phyloP scores from a whole-genome alignment of 2,888 invertebrate genomes.

The Coecobrya sp. region DNA sequence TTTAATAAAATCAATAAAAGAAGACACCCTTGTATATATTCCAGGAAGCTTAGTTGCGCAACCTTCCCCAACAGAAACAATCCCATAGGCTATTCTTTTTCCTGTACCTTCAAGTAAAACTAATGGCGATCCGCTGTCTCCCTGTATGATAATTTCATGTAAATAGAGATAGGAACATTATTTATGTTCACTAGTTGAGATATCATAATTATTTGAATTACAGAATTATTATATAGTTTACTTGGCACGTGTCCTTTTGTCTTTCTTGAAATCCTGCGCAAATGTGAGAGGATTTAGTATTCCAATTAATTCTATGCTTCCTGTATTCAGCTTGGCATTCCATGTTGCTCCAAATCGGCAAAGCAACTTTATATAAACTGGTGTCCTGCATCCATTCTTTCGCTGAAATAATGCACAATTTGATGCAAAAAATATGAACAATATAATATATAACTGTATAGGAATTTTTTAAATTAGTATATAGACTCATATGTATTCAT shows the following conservation, averaged over 20 bases:
- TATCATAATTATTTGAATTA: no score
- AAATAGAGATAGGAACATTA: no score
- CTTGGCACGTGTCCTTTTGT: constrained; percentile 73
- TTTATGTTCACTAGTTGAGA: no score
- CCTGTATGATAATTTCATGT: constrained; percentile 38
- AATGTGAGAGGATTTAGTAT: constrained; percentile 69
- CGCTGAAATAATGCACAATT: no score
- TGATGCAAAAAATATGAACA: no score
- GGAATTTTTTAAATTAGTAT: no score
- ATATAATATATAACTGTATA: no score
- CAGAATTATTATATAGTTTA: not conserved
- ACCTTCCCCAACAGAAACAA: constrained; percentile 79
- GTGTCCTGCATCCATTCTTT: constrained; percentile 76
- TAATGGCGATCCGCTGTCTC: constrained; percentile 78
- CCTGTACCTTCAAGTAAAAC: constrained; percentile 46
- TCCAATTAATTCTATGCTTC: constrained; percentile 74
- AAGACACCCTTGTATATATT: constrained; percentile 78
- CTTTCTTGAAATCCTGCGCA: constrained; percentile 75
- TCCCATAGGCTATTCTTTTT: constrained; percentile 72
- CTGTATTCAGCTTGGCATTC: constrained; percentile 74
- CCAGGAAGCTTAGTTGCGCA: constrained; percentile 77
- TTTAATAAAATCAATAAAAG: constrained; percentile 71
- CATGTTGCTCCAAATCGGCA: constrained; percentile 76
- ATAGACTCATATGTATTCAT: not conserved
- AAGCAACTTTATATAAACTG: constrained; percentile 64